Conservation (phyloP, 1,140 invertebrate species). For the Stegodyphus mimosarum region DNA sequence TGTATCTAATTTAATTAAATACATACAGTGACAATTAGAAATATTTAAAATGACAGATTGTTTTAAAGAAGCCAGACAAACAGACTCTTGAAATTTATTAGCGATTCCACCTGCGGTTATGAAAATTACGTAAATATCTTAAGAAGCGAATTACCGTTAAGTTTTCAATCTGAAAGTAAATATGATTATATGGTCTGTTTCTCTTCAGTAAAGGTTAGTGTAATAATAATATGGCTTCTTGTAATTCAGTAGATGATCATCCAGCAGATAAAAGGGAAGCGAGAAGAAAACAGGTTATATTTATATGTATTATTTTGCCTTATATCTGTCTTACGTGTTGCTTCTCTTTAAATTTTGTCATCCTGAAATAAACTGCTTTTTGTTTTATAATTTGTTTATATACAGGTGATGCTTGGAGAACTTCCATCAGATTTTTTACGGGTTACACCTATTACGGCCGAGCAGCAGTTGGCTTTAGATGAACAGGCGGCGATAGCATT, state of each 20-base stretch:
- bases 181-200: too few relatives aligned
- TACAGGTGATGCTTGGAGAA: slow-evolving; percentile 77
- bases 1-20: too few relatives aligned
- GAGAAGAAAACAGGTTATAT: slow-evolving; percentile 28
- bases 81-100: too few relatives aligned
- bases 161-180: too few relatives aligned
- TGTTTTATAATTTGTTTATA: not conserved
- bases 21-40: too few relatives aligned
- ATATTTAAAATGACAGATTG: too few relatives aligned
- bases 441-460: slow-evolving; percentile 71
- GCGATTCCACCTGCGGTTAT: too few relatives aligned
- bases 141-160: too few relatives aligned
- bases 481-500: slow-evolving; percentile 82
- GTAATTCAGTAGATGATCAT: slow-evolving; percentile 11
- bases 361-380: not conserved
- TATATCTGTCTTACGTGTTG: not conserved
- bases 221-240: slow-evolving; percentile 27
- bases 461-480: slow-evolving; percentile 81
- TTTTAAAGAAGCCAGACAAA: too few relatives aligned
- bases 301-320: not conserved
- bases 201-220: too few relatives aligned
- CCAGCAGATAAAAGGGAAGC: slow-evolving; percentile 31
- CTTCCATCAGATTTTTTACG: slow-evolving; percentile 85
- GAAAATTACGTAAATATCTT: too few relatives aligned
- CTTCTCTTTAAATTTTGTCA: not conserved